Percentiles rank a stretch among this genome's conserved stretches.
These are phyloP conservation scores for Hermaeophaga mercurialis DNA, from an alignment of 2,888 invertebrate species.

Conservation along the genomic window DNA sequence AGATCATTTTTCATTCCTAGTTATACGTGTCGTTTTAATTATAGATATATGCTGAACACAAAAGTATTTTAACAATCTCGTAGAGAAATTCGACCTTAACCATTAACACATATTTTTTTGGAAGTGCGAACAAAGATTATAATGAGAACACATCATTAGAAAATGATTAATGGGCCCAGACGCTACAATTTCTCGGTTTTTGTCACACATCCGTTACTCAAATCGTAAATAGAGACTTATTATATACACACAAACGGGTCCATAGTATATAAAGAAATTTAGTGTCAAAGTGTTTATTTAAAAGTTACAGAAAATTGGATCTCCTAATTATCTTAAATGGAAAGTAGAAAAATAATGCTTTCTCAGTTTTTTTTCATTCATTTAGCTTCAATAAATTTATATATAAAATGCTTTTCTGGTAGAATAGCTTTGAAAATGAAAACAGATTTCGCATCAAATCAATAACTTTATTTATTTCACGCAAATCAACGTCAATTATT, in stretches of 20 bases:
- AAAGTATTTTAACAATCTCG: conserved; percentile 24
- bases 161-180: conserved; percentile 23
- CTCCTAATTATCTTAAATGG: no score
- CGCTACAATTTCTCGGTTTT: conserved; percentile 12
- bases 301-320: no score
- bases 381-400: no score
- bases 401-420: no score
- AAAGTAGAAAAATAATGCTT: no score
- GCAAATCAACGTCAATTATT: conserved; percentile 2
- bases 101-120: conserved; percentile 28
- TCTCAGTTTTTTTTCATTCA: no score
- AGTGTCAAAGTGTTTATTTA: no score
- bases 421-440: no score
- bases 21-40: conserved; percentile 18
- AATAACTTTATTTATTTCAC: not conserved
- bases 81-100: conserved; percentile 19
- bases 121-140: conserved; percentile 31
- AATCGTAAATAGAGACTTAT: conserved; percentile 7
- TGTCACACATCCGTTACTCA: conserved; percentile 13
- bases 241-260: no score
- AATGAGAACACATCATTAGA: conserved; percentile 27
- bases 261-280: no score
- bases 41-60: conserved; percentile 20
- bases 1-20: conserved; percentile 15
- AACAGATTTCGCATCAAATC: not conserved